Conservation (phyloP, 2,797 vertebrate genomes). For the Kryptopterus vitreolus region DNA sequence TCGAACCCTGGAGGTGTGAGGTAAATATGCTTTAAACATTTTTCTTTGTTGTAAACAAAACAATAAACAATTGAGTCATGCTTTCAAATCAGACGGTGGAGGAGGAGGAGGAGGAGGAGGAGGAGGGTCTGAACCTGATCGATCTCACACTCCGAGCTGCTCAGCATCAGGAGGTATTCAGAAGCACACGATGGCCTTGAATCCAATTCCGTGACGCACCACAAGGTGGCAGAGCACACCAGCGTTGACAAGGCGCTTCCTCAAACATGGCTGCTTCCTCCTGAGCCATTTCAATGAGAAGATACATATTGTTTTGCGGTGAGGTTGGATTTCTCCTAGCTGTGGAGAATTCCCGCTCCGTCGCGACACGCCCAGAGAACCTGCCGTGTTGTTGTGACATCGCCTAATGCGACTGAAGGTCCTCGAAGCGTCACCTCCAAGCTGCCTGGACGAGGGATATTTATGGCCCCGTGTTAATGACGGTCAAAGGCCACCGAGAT, state of each 20-base stretch:
- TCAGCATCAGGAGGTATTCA: conserved; percentile 11
- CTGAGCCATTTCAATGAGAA: background rate
- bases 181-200: background rate
- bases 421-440: conserved; percentile 59
- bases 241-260: background rate
- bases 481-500: conserved; percentile 74
- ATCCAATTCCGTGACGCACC: conserved; percentile 63
- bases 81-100: no score
- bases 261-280: background rate
- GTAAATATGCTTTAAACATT: no score
- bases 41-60: no score
- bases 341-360: background rate
- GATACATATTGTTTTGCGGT: background rate
- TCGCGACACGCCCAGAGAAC: conserved; percentile 2
- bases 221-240: conserved; percentile 72
- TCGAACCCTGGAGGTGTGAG: no score
- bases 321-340: background rate
- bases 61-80: no score
- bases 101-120: conserved; percentile 64
- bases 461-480: conserved; percentile 75
- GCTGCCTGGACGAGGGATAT: conserved; percentile 63
- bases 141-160: conserved; percentile 6
- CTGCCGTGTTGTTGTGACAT: conserved; percentile 59
- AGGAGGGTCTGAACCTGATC: conserved; percentile 52
- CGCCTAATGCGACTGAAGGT: conserved; percentile 70